A percentile compares a stretch with the other conserved stretches of the same genome.
These are phyloP conservation scores for Felis catus DNA, from an alignment of 2,113 vertebrate genomes.

Conservation along the genomic window DNA sequence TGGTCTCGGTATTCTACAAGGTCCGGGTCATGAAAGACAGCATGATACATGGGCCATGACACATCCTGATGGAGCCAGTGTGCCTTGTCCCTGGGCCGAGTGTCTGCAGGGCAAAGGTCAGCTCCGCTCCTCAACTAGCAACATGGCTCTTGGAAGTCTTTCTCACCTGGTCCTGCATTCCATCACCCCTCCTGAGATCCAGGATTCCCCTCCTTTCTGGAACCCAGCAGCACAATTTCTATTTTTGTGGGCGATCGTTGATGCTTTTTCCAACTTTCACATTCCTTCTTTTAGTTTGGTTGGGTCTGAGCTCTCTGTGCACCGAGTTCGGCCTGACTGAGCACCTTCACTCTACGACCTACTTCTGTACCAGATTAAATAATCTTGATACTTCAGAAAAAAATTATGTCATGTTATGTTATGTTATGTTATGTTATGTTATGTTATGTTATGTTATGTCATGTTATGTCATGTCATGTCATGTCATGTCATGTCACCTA, in stretches of 20 bases:
- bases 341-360: not conserved
- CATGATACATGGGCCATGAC: not conserved
- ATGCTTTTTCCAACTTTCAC: fast-evolving
- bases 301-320: not conserved
- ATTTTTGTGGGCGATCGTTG: not conserved
- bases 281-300: not conserved
- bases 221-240: not conserved
- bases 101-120: not conserved
- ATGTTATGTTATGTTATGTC: not conserved
- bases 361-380: not conserved
- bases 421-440: too few relatives aligned
- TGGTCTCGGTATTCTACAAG: not conserved
- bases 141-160: not conserved
- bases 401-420: too few relatives aligned
- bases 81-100: not conserved
- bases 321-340: not conserved
- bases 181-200: too few relatives aligned
- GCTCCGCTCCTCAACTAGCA: not conserved
- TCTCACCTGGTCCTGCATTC: not conserved
- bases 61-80: not conserved
- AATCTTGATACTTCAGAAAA: not conserved
- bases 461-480: not conserved
- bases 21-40: too few relatives aligned
- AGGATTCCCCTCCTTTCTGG: not conserved
- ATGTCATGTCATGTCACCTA: not conserved